Evolutionary conservation across 2,888 invertebrate genomes (phyloP), one percentile per base, ranked within the genome.

Genomic region (Hemaris fuciformis): DNA sequence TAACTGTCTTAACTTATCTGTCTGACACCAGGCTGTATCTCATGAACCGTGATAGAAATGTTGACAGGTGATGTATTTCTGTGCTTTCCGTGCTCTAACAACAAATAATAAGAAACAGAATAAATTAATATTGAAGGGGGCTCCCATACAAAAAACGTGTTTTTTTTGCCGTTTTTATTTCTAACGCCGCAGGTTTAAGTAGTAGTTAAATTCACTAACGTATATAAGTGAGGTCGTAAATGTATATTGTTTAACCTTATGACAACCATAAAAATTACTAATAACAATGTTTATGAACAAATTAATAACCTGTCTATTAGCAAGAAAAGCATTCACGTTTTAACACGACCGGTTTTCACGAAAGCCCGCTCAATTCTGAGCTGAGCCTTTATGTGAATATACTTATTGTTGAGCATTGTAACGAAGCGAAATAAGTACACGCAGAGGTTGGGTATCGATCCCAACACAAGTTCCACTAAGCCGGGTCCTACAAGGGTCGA

Each of bases 401-500:
- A 66, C 61, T 71, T 73, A 74, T 69, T 61, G 57, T 65, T 66
- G 61, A 62, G 67, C 69, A 77, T 73, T 76, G 73, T 79, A 78
- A 73, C 69, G 74, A 65, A 74, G 66, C 70, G 69, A 74, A 75
- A 75, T 79, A 79, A 79, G 77, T 76, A 70, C 70, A 69, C 65
- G 73, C 69, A 61, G 60, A 73, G 74, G 67, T 63, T 72, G 64
- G 68, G 75, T 81, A 85, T 86, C 88, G 85, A 84, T 86, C 87
- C 80, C 71, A 65, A 58, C 65, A 75, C 65, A 75, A 79, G 79
- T 76, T 79, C 73, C 76, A 71, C 73, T 85, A 87, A 87, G 84
- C 82, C 75, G 77, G 74, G 74, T 73, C 77, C 79, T 78, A 76
- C 79, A 79, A 84, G 86, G 86, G 84, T 84, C 81, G 78, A 71